phyloP scores from a whole-genome alignment of 2,888 invertebrate genomes.

The Drosophila austrosaltans region DNA sequence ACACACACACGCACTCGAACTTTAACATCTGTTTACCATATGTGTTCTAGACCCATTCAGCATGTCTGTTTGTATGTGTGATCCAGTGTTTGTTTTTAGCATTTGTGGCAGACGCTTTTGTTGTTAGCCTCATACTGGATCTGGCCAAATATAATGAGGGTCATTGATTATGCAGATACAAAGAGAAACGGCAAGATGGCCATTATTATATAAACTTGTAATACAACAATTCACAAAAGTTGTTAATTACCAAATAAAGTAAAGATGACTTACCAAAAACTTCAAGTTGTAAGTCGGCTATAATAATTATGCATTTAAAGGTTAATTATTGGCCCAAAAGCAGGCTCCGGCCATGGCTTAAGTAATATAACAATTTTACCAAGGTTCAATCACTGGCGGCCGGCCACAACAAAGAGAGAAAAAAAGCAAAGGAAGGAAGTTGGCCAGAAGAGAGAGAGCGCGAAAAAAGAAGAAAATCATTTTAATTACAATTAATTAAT shows the following conservation, averaged over 20 bases:
- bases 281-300: neutral
- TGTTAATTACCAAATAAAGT: conserved; percentile 36
- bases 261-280: neutral
- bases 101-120: conserved; percentile 33
- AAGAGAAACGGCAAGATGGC: no score
- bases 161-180: conserved; percentile 33
- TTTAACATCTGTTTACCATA: conserved; percentile 62
- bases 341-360: conserved; percentile 46
- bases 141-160: conserved; percentile 44
- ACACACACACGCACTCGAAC: conserved; percentile 35
- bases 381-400: conserved; percentile 56
- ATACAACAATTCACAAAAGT: neutral
- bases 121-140: conserved; percentile 10
- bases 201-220: conserved; percentile 10
- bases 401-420: conserved; percentile 43
- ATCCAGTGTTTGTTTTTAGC: conserved; percentile 45
- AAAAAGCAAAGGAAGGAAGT: neutral
- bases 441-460: conserved; percentile 30
- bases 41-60: conserved; percentile 6
- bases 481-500: conserved; percentile 79
- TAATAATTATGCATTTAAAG: conserved; percentile 70
- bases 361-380: conserved; percentile 50
- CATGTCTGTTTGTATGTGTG: conserved; percentile 8
- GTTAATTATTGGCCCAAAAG: conserved; percentile 54
- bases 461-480: conserved; percentile 57